Evolutionary conservation across 2,888 invertebrate species (phyloP).

Genomic region (Ceraclea dissimilis): DNA sequence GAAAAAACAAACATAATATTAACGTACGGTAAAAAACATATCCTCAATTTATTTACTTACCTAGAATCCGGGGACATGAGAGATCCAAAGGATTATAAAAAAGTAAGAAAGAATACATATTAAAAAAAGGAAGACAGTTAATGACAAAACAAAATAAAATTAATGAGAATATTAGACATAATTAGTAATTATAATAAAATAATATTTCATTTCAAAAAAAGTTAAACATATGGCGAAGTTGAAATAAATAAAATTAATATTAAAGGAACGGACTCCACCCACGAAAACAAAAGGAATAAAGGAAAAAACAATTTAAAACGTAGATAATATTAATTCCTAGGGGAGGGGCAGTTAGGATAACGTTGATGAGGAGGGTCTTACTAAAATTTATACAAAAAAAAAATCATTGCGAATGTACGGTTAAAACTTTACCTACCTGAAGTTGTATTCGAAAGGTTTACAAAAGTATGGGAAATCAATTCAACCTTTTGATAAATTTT

Average conservation of each 20-base stretch:
- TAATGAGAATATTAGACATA: background rate
- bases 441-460: too few relatives aligned
- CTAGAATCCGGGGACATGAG: too few relatives aligned
- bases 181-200: background rate
- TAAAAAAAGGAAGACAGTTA: background rate
- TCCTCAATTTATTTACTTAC: background rate
- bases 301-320: conserved; percentile 1
- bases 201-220: too few relatives aligned
- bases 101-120: too few relatives aligned
- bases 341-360: background rate
- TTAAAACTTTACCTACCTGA: too few relatives aligned
- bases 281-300: background rate
- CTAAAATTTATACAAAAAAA: too few relatives aligned
- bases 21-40: too few relatives aligned
- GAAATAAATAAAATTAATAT: background rate
- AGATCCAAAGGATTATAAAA: background rate
- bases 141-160: background rate
- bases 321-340: background rate
- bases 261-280: background rate
- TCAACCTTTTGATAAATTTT: too few relatives aligned
- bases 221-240: background rate
- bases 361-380: background rate
- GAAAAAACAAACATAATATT: too few relatives aligned
- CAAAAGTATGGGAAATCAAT: too few relatives aligned
- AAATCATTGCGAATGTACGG: too few relatives aligned